Evolutionary conservation across 2,113 vertebrate species (phyloP), one percentile per base, ranked within the genome.

Genomic region (Nibea albiflora): DNA sequence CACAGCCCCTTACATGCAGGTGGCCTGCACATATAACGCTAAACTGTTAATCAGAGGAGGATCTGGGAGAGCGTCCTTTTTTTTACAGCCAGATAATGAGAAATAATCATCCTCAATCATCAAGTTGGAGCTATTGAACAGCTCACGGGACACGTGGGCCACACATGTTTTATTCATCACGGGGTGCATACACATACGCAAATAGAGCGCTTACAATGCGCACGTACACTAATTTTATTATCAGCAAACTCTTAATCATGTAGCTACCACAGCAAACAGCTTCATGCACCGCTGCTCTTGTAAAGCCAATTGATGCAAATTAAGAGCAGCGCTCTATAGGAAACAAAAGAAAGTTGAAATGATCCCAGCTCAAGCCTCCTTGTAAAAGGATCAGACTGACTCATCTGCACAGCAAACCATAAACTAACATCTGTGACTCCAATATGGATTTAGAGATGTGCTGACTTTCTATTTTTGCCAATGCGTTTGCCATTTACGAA

Each of bases 341-440:
- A 76, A 12, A 58, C 8, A 47, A 56, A 42, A 35, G 58, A 24
- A 46, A 56, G 12, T 3, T 28, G 35, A 65, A 56, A 42, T 65
- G n/a, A 15, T 66, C 22, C 39, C 22, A 14, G 11, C 31, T 16
- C 19, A 14, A 47, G 39, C 16, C 24, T 56, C 24, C 24, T 19
- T 17, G 49, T 22, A 26, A 56, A 64, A 19, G 26, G 31, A 77
- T 24, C 56, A 68, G 67, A 56, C 44, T 28, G 60, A 69, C 80
- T 71, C 79, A 78, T 64, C 60, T 62, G 42, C 54, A 63, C 28
- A 28, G 73, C 56, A 6, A 24, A 44, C 20, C 16, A 42, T 64
- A 49, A 50, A 58, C 61, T 28, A 57, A 76, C 80, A 76, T 78
- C 83, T 84, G 78, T 46, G 58, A 66, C 46, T 53, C 20, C 65